phyloP scores from a whole-genome alignment of 2,797 vertebrate species.

The Xerus rutilus region DNA sequence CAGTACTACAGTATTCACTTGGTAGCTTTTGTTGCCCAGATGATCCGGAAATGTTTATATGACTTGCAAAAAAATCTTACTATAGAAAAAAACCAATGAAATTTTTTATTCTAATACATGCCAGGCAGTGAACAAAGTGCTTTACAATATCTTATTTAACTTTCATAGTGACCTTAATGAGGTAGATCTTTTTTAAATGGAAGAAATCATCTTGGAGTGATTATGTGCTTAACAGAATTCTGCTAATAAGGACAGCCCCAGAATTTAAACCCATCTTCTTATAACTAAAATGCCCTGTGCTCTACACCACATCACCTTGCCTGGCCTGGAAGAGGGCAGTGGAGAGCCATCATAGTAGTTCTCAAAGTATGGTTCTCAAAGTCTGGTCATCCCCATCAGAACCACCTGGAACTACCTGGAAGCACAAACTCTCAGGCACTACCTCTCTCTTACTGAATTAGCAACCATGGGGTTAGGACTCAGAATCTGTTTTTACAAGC shows the following conservation, averaged over 20 bases:
- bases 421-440: neutral
- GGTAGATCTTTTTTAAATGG: neutral
- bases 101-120: neutral
- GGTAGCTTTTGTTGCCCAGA: neutral
- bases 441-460: neutral
- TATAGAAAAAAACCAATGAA: neutral
- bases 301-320: neutral
- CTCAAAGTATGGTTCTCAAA: neutral
- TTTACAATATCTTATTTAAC: neutral
- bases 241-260: neutral
- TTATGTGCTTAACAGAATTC: conserved; percentile 22
- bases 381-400: neutral
- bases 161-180: neutral
- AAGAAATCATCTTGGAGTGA: neutral
- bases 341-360: neutral
- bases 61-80: neutral
- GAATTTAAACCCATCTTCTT: neutral
- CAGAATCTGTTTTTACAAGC: neutral
- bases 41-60: conserved; percentile 8
- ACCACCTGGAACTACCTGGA: neutral
- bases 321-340: too few relatives aligned
- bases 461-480: neutral
- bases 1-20: neutral
- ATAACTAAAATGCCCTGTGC: neutral
- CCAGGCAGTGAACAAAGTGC: neutral